Conservation (phyloP, 1,140 invertebrate species). For the Saccostrea echinata region DNA sequence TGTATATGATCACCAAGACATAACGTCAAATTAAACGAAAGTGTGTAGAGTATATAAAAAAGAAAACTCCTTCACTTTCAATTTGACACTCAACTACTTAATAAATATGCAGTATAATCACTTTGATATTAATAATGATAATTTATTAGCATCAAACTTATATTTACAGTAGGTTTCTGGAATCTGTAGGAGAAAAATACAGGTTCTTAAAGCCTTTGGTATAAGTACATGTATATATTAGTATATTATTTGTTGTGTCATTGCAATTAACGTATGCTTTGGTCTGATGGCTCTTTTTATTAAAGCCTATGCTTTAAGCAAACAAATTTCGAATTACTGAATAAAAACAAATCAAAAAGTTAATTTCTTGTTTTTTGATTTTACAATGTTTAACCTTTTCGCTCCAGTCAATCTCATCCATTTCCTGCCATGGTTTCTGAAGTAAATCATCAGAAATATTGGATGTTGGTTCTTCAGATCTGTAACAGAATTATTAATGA, state of each 20-base stretch:
- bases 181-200: neutral
- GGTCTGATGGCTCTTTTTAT: neutral
- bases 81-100: too few relatives aligned
- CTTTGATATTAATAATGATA: too few relatives aligned
- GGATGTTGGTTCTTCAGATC: neutral
- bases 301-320: neutral
- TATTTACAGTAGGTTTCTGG: neutral
- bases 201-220: neutral
- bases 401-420: neutral
- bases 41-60: too few relatives aligned
- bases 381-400: neutral
- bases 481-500: too few relatives aligned
- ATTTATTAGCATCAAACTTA: too few relatives aligned
- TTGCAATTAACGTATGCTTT: neutral
- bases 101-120: too few relatives aligned
- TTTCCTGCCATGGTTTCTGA: neutral
- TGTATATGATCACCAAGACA: too few relatives aligned
- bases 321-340: neutral
- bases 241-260: neutral
- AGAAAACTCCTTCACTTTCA: too few relatives aligned
- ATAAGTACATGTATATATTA: neutral
- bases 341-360: neutral
- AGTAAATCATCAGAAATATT: neutral
- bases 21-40: too few relatives aligned
- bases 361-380: too few relatives aligned